These are phyloP conservation scores for Sebastes variabilis DNA, from an alignment of 2,797 vertebrate species.

Conservation along the genomic window DNA sequence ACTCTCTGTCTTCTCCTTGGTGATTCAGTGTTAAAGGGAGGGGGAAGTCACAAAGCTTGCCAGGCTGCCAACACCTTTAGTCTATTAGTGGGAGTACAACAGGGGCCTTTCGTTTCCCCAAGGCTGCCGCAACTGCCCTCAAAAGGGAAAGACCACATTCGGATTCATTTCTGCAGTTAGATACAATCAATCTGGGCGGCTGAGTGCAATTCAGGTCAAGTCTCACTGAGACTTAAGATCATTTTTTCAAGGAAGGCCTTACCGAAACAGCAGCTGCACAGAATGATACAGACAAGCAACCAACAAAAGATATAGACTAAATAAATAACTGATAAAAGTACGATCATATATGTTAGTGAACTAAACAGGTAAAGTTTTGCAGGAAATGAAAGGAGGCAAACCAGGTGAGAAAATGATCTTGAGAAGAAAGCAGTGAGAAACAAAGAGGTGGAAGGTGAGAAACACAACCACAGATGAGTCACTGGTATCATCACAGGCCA, in stretches of 20 bases:
- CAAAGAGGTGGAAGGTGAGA: not conserved
- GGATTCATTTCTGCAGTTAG: not conserved
- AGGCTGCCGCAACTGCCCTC: not conserved
- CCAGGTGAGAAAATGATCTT: not conserved
- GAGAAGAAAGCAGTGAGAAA: too few relatives aligned
- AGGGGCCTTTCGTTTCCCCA: not conserved
- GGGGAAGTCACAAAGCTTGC: not conserved
- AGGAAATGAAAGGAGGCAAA: not conserved
- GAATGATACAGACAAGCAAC: not conserved
- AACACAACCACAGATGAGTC: not conserved
- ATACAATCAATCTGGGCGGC: not conserved
- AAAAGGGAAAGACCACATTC: not conserved
- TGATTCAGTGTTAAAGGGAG: slow-evolving; percentile 25
- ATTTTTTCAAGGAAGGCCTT: not conserved
- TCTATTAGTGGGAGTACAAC: slow-evolving; percentile 24
- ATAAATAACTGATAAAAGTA: not conserved
- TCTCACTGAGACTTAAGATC: not conserved
- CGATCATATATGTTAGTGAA: not conserved
- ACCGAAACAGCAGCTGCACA: not conserved
- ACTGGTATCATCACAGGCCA: not conserved
- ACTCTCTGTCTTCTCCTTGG: slow-evolving; percentile 17
- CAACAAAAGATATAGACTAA: not conserved
- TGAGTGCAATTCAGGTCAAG: not conserved
- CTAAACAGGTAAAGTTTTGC: not conserved
- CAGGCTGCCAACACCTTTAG: slow-evolving; percentile 34